Evolutionary conservation across 2,888 invertebrate species (phyloP), one percentile per base, ranked within the genome.

Genomic region (Plutella xylostella): DNA sequence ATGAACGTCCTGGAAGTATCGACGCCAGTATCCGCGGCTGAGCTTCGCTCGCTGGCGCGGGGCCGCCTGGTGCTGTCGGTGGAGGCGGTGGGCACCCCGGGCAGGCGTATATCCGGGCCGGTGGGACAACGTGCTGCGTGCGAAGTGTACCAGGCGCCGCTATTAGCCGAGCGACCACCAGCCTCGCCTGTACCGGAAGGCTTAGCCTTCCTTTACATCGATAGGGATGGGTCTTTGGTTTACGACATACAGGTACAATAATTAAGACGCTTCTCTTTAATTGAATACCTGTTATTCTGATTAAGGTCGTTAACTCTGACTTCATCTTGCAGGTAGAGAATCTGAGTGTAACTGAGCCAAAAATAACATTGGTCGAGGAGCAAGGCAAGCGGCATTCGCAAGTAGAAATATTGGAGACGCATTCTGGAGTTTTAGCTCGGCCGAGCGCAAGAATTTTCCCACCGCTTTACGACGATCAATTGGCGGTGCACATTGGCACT

Each of bases 401-500:
- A 60, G 82, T 93, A 21, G 92, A 92, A 62, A 92, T 92, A 56
- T 65, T 93, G 42, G 88, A 61, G 77, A 88, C 63, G 74, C 89
- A 61, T 73, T 90, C 90, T 51, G 95, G 94, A 4, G 90, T 91
- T 0, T 73, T 93, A 30, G 91, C 92, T 17, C 88, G 90, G 51
- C 87, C 93, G 4, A 91, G 91, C 37, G 93, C 94, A 0, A 88
- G 92, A 51, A 90, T 94, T 2, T 85, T 95, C 38, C 94, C 94
- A 55, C 91, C 93, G 0, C 72, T 96, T 19, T 93, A 95, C 63
- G 89, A 89, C 43, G 94, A 93, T 1, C 92, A 93, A 53, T 77
- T 96, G 18, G 90, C 89, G 15, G 89, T 96, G 0, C 92, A 91
- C 60, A 90, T 95, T 39, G 73, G 76, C 1, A 65, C 72, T 52